Evolutionary conservation across 2,888 invertebrate genomes (phyloP).

Genomic region (Myathropa florea): DNA sequence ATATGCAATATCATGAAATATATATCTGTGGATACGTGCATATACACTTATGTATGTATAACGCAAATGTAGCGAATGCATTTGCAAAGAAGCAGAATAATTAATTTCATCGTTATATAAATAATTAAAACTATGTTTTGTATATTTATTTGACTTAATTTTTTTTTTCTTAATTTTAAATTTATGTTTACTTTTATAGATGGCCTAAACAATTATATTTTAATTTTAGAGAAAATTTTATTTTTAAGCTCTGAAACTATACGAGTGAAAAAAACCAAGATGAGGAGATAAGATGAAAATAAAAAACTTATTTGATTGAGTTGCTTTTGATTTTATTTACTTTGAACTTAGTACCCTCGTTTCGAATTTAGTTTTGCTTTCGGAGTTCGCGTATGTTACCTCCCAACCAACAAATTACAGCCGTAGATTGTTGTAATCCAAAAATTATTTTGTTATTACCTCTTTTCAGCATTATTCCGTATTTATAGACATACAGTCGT

Average conservation of each 20-base stretch:
- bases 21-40: constrained; percentile 43
- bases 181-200: constrained; percentile 48
- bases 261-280: constrained; percentile 28
- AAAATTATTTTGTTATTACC: no score
- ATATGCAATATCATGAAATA: constrained; percentile 3
- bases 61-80: constrained; percentile 11
- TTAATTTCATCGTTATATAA: constrained; percentile 36
- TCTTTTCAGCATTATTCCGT: no score
- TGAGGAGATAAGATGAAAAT: constrained; percentile 30
- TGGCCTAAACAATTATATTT: constrained; percentile 50
- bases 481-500: no score
- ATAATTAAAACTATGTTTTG: constrained; percentile 37
- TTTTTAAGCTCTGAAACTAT: constrained; percentile 33
- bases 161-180: constrained; percentile 26
- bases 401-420: no score
- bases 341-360: not conserved
- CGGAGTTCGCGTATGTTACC: no score
- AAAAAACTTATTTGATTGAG: constrained; percentile 60
- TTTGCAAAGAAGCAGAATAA: constrained; percentile 32
- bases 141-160: constrained; percentile 55
- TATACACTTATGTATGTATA: constrained; percentile 19
- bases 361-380: not conserved
- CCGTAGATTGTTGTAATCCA: no score
- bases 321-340: constrained; percentile 39
- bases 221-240: constrained; percentile 52